phyloP scores from a whole-genome alignment of 1,140 invertebrate species.

The Drosophila cardini region DNA sequence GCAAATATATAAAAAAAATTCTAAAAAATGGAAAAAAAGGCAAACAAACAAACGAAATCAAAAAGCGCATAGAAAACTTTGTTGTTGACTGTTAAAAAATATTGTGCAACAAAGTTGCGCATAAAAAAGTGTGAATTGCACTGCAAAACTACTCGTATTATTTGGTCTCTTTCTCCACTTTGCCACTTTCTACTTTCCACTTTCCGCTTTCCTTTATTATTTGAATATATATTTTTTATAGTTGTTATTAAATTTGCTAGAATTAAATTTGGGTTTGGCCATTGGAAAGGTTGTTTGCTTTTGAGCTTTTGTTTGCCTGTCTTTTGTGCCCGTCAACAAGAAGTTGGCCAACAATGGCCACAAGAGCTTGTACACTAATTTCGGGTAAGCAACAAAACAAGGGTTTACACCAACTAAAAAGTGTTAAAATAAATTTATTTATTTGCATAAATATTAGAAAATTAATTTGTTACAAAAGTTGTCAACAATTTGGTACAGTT shows the following conservation, averaged over 20 bases:
- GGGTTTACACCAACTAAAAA: neutral
- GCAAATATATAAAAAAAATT: slow-evolving; percentile 9
- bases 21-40: slow-evolving; percentile 1
- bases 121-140: slow-evolving; percentile 54
- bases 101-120: slow-evolving; percentile 50
- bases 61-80: slow-evolving; percentile 44
- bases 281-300: slow-evolving; percentile 23
- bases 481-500: neutral
- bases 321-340: slow-evolving; percentile 13
- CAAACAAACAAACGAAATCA: slow-evolving; percentile 4
- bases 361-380: slow-evolving; percentile 30
- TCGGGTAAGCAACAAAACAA: slow-evolving; percentile 10
- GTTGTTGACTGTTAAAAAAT: slow-evolving; percentile 63
- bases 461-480: slow-evolving; percentile 1
- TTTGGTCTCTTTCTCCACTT: slow-evolving; percentile 24
- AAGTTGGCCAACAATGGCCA: slow-evolving; percentile 26
- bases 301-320: slow-evolving; percentile 37
- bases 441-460: neutral
- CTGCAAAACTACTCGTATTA: slow-evolving; percentile 25
- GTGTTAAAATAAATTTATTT: neutral
- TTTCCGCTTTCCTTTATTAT: slow-evolving; percentile 10
- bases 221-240: slow-evolving; percentile 14
- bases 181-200: neutral
- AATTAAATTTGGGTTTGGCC: slow-evolving; percentile 45
- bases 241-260: slow-evolving; percentile 35